A percentile compares a stretch with the other conserved stretches of the same genome.
Conservation (phyloP, 2,113 vertebrate genomes). For the Psophia crepitans region DNA sequence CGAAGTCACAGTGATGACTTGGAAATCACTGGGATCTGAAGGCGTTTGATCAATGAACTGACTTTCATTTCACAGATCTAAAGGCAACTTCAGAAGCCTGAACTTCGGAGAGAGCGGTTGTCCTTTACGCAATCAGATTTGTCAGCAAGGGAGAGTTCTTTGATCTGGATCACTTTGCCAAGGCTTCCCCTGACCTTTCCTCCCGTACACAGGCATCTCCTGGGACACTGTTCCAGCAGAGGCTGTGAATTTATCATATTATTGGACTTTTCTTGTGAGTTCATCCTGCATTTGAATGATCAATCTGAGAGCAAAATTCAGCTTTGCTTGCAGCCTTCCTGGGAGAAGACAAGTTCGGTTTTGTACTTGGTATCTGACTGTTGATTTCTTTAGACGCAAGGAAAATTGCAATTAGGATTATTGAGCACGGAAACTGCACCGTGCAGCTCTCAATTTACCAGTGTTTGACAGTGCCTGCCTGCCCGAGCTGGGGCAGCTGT, state of each 20-base stretch:
- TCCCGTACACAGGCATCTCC: not conserved
- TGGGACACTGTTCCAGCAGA: not conserved
- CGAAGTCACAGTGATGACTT: not conserved
- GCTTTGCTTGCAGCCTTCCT: not conserved
- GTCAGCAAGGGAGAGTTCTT: constrained; percentile 29
- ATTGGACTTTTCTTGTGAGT: not conserved
- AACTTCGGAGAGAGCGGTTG: not conserved
- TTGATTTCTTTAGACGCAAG: not conserved
- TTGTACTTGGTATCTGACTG: not conserved
- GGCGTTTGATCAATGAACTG: constrained; percentile 10
- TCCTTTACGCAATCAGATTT: constrained; percentile 20
- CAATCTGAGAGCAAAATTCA: not conserved
- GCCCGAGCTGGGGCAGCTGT: not conserved
- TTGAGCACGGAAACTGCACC: rapidly evolving
- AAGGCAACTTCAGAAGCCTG: constrained; percentile 27
- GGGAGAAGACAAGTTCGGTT: not conserved
- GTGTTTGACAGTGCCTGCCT: not conserved
- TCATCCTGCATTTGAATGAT: not conserved
- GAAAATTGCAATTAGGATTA: not conserved
- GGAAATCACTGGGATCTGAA: constrained; percentile 3
- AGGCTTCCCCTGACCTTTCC: not conserved
- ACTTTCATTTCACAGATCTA: constrained; percentile 44
- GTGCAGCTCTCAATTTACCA: rapidly evolving
- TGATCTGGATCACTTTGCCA: not conserved
- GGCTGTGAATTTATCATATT: not conserved